Percentiles rank a stretch among this genome's conserved stretches.
Conservation (phyloP, 2,797 vertebrate species). For the Lateolabrax maculatus region DNA sequence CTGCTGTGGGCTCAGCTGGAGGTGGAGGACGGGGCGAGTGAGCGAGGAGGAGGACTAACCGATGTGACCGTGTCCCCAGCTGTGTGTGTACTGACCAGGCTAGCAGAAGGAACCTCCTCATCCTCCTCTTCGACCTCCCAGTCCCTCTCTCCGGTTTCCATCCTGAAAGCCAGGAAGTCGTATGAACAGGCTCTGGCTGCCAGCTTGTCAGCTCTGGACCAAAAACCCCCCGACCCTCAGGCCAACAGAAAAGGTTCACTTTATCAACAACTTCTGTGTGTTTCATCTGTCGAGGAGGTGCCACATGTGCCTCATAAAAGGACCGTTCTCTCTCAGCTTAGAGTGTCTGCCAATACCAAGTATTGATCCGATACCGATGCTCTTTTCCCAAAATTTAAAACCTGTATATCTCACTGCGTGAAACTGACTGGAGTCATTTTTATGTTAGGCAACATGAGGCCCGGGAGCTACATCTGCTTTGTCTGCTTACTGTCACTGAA, state of each 20-base stretch:
- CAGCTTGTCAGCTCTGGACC: conserved; percentile 63
- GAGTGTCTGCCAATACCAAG: too few species aligned
- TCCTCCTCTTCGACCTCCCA: conserved; percentile 80
- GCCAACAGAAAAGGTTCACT: conserved; percentile 59
- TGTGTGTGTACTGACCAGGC: conserved; percentile 86
- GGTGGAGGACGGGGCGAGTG: conserved; percentile 74
- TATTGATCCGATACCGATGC: too few species aligned
- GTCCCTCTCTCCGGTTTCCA: conserved; percentile 77
- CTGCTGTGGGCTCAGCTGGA: conserved; percentile 94
- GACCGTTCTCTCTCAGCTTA: too few species aligned
- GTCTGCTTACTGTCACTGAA: not conserved
- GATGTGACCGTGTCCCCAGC: conserved; percentile 78
- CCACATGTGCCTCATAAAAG: not conserved
- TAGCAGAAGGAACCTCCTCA: conserved; percentile 85
- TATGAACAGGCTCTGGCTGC: conserved; percentile 88
- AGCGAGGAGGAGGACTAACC: conserved; percentile 24
- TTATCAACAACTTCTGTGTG: not conserved
- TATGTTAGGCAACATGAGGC: not conserved
- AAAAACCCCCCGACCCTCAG: conserved; percentile 24
- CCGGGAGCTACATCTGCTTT: not conserved
- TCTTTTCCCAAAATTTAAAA: too few species aligned
- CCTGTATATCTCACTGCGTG: not conserved
- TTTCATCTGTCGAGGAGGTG: not conserved
- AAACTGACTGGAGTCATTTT: not conserved
- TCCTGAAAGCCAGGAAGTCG: conserved; percentile 91